A percentile compares a stretch with the other conserved stretches of the same genome.
These are phyloP conservation scores for Cotesia vestalis DNA, from an alignment of 1,140 invertebrate genomes.

Conservation along the genomic window DNA sequence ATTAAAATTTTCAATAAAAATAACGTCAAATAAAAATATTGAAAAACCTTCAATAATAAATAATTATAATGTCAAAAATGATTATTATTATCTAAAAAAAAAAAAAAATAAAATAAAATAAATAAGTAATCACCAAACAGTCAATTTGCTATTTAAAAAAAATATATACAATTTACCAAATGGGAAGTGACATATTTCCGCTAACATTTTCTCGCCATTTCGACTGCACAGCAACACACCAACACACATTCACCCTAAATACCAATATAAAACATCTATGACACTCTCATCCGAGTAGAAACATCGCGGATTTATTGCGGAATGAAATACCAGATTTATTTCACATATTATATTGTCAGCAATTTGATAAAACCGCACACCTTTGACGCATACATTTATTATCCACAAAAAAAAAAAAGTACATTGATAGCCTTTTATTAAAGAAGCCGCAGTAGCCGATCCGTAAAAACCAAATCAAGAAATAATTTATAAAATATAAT, in stretches of 20 bases:
- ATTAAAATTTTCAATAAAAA: no score
- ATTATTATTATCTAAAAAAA: no score
- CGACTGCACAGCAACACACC: neutral
- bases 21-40: no score
- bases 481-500: no score
- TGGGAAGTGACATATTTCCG: slow-evolving; percentile 7
- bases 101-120: neutral
- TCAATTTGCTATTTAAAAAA: no score
- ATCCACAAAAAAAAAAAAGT: no score
- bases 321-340: slow-evolving; percentile 14
- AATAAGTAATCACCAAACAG: neutral
- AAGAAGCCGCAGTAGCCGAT: no score
- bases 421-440: no score
- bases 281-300: slow-evolving; percentile 5
- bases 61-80: no score
- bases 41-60: no score
- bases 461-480: no score
- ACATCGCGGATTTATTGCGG: slow-evolving; percentile 8
- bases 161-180: neutral
- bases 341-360: neutral
- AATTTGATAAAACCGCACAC: neutral
- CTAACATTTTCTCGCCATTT: slow-evolving; percentile 9
- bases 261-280: neutral
- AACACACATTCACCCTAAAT: neutral
- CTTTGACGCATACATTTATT: no score